A percentile compares a stretch with the other conserved stretches of the same genome.
Conservation (phyloP, 2,888 invertebrate genomes). For the Drosophila meridionalis region DNA sequence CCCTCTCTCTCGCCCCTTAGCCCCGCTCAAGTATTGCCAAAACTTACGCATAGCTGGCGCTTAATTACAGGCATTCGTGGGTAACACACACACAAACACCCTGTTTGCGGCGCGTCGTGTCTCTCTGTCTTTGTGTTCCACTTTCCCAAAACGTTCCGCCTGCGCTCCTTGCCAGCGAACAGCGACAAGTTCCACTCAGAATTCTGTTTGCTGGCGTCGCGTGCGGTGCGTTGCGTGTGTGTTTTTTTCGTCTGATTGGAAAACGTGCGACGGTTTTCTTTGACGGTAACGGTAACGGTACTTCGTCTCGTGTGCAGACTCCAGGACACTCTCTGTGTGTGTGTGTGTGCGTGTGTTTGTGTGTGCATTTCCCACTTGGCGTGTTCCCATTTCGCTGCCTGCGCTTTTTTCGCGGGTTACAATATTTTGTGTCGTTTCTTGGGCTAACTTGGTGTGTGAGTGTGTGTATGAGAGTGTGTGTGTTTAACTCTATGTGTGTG, state of each 20-base stretch:
- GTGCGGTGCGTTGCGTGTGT: constrained; percentile 68
- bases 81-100: constrained; percentile 8
- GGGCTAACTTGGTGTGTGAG: constrained; percentile 32
- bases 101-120: constrained; percentile 3
- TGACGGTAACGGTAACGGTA: constrained; percentile 45
- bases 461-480: constrained; percentile 7
- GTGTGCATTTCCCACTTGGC: constrained; percentile 72
- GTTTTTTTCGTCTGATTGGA: constrained; percentile 61
- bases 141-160: constrained; percentile 60
- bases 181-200: constrained; percentile 69
- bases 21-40: constrained; percentile 24
- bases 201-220: constrained; percentile 76
- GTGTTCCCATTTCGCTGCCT: constrained; percentile 77
- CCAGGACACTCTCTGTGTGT: constrained; percentile 32
- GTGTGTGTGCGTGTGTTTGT: constrained; percentile 28
- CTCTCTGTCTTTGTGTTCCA: constrained; percentile 47
- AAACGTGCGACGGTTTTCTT: constrained; percentile 45
- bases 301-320: constrained; percentile 50
- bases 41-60: constrained; percentile 53
- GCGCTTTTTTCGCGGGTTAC: constrained; percentile 40
- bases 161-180: constrained; percentile 46
- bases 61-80: constrained; percentile 52
- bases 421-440: constrained; percentile 38
- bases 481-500: constrained; percentile 20
- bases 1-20: background rate